Conservation (phyloP, 2,113 vertebrate genomes). For the Oplegnathus fasciatus region DNA sequence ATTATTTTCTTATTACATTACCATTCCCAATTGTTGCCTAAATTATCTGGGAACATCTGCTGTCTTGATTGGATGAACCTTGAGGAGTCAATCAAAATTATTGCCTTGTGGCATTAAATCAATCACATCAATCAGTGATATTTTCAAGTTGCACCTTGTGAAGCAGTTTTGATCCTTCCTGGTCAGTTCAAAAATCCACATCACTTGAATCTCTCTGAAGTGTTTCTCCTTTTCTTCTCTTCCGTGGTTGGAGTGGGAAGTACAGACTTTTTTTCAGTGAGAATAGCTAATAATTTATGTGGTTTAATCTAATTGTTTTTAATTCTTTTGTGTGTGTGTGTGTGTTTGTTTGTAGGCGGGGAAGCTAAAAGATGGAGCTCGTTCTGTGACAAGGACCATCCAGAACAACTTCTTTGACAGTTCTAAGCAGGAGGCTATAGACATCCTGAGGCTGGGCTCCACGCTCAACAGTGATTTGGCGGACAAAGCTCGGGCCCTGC, state of each 20-base stretch:
- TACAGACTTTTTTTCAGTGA: not conserved
- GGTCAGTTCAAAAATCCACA: not conserved
- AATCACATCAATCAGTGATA: slow-evolving; percentile 21
- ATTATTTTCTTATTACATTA: not conserved
- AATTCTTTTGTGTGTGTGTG: not conserved
- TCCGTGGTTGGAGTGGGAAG: not conserved
- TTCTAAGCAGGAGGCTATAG: slow-evolving; percentile 99
- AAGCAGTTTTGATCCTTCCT: slow-evolving; percentile 8
- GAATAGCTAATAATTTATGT: not conserved
- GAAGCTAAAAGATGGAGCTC: slow-evolving; percentile 99
- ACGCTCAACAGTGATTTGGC: slow-evolving; percentile 98
- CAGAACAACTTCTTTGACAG: slow-evolving; percentile 99
- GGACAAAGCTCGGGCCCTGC: slow-evolving; percentile 97
- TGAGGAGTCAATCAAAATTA: slow-evolving; percentile 23
- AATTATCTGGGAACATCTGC: not conserved
- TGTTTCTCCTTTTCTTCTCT: slow-evolving; percentile 28
- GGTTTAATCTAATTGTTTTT: slow-evolving; percentile 29
- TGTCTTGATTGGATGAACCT: slow-evolving; percentile 14
- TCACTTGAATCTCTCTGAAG: slow-evolving; percentile 33
- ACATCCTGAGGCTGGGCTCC: slow-evolving; percentile 96
- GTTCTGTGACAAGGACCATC: slow-evolving; percentile 98
- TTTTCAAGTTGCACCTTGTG: not conserved
- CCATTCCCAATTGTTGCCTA: not conserved
- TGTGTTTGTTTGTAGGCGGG: slow-evolving; percentile 86
- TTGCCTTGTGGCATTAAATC: not conserved